Evolutionary conservation across 2,113 vertebrate species (phyloP), one percentile per base, ranked within the genome.

Genomic region (Sturnira hondurensis): DNA sequence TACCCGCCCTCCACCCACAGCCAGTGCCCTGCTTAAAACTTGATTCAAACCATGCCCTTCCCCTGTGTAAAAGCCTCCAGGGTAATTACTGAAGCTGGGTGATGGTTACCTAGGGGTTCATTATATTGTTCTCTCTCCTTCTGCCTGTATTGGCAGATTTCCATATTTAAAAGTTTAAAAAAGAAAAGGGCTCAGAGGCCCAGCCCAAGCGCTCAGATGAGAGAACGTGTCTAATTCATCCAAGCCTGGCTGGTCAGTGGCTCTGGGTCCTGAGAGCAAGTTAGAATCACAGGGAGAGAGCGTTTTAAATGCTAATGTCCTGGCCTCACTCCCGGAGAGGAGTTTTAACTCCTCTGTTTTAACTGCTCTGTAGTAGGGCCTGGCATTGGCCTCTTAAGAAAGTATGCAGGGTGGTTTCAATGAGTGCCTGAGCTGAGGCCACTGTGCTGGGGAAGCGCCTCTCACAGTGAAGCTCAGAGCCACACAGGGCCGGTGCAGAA

Each of bases 231-330:
- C 52, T 95, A 85, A 95, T 96, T 96, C 90, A 97, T 96, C 92
- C 94, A 91, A 73, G 50, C 61, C 6, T 54, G 63, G 63, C 6
- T 31, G 65, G 95, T 56, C 83, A 41, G 41, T 41, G 65, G 71
- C 77, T 87, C 96, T 77, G 71, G 52, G 77, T 68, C 78, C 74
- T n/a, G 3, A 43, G 10, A 92, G 88, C 91, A 91, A 96, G 95
- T 95, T 78, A 82, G 88, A 95, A 95, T 93, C 94, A 88, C 50
- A 19, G 85, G 63, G 91, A 92, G 67, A 83, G 74, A 73, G 85
- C 89, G 87, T 94, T 94, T 95, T 93, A 93, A 97, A 93, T 96
- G 93, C 91, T 96, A 91, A 97, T 93, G 70, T 82, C 78, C 95
- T 95, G 88, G 91, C 91, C 94, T 88, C 65, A 6, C 74, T 96